Evolutionary conservation across 1,140 invertebrate genomes (phyloP), one percentile per base, ranked within the genome.

Genomic region (Orussus abietinus): DNA sequence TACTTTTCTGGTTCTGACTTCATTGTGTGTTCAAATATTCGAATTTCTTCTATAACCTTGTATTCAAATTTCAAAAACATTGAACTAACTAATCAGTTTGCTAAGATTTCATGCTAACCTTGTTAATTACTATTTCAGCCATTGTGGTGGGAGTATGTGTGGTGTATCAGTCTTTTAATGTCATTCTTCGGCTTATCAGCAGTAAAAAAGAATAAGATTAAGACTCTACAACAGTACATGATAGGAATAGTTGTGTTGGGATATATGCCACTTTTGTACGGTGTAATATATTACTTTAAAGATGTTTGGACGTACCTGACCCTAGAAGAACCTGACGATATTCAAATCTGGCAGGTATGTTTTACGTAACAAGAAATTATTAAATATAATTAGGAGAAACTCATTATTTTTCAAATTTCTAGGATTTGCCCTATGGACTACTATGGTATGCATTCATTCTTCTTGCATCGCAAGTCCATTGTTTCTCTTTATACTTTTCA

Each of bases 381-480:
- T n/a, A 31, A 19, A 15, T 25, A 21, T 17, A 13, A 22, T 25
- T 41, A 34, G 7, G 30, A 26, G 31, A 32, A 41, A 12, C 36
- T 21, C 38, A 26, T 45, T 31, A 28, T 26, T 38, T 37, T 52
- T 51, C 44, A 32, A 46, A 42, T 54, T 81, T 80, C 38, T 71
- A 93, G 87, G 87, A 84, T 19, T 86, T 90, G 58, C 93, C 94
- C 0, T 91, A 96, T 65, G 91, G 90, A 18, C 71, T 97, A 12
- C 75, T 97, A 40, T 97, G 93, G 93, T 96, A 94, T 66, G 86
- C 83, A 31, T 98, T 96, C 72, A 83, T 96, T 34, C 66, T 92
- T 12, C 64, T 92, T 2, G 90, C 90, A 11, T 77, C 90, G 17
- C 93, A 98, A 77, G 83, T 98, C 30, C 95, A 98, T 68, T 76